Evolutionary conservation across 2,113 vertebrate species (phyloP), one percentile per base, ranked within the genome.

Genomic region (Anguilla japonica): DNA sequence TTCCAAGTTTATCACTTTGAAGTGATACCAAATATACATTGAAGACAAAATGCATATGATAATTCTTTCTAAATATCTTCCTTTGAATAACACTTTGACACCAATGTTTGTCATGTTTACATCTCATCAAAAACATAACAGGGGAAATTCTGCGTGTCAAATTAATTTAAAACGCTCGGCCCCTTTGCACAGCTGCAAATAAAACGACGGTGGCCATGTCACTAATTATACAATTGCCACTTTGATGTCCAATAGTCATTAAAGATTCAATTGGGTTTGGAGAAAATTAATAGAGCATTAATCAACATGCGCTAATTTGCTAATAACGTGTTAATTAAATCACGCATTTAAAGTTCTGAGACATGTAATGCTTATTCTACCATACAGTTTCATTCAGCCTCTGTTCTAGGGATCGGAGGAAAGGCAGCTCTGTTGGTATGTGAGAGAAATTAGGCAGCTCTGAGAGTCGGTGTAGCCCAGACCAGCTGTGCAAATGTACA

Each of bases 281-380:
- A 90, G 89, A 93, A 92, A 91, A 94, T 95, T 95, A 95, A 96
- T 93, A 93, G 94, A 93, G 93, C 95, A 91, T 95, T 95, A 93
- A 95, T 95, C 92, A 96, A 92, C 93, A 93, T 84, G 89, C 63
- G 84, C 93, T 94, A 94, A 96, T 96, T 95, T 95, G 91, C 93
- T 95, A 94, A 95, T 95, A 94, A 93, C 86, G 41, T 93, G 94
- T 93, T 95, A 95, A 96, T 95, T 95, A 95, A 95, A 94, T 94
- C 14, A 91, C 92, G 89, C 87, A 90, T 95, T 95, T 94, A 93
- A 94, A 92, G 93, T 92, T 93, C 88, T 92, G 90, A 91, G 91
- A 92, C 91, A 87, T 91, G 93, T 93, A 92, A 94, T 87, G 91
- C 88, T 90, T 88, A 91, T 89, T 91, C 79, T 90, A 92, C n/a